Evolutionary conservation across 2,797 vertebrate species (phyloP).

Genomic region (Thamnophis elegans): DNA sequence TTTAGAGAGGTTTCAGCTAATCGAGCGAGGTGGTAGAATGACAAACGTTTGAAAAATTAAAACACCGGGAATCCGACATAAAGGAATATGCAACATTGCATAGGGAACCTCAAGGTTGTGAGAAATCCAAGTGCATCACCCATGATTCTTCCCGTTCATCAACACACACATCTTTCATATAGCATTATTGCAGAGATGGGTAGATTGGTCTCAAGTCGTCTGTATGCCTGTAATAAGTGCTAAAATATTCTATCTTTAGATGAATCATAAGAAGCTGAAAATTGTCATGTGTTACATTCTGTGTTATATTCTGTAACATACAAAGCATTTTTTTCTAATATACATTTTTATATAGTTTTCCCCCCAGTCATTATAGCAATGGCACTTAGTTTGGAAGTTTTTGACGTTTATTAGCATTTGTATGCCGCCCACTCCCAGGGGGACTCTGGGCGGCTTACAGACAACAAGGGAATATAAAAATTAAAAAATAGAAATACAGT

Average conservation of each 20-base stretch:
- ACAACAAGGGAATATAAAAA: too few relatives aligned
- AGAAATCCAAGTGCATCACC: conserved; percentile 8
- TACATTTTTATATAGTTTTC: not conserved
- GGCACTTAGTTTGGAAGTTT: too few relatives aligned
- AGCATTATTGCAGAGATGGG: not conserved
- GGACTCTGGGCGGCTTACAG: too few relatives aligned
- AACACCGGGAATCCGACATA: not conserved
- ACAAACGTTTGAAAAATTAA: not conserved
- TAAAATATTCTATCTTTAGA: not conserved
- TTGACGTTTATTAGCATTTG: too few relatives aligned
- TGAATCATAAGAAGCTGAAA: not conserved
- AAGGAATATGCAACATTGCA: conserved; percentile 12
- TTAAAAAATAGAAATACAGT: too few relatives aligned
- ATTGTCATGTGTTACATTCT: not conserved
- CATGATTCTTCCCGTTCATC: not conserved
- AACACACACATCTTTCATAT: not conserved
- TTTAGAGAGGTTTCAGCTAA: not conserved
- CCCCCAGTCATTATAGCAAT: not conserved
- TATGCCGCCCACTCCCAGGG: too few relatives aligned
- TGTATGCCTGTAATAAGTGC: not conserved
- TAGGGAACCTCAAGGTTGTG: conserved; percentile 42
- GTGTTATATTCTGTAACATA: not conserved
- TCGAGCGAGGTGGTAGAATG: not conserved
- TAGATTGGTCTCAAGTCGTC: not conserved
- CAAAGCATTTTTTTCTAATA: not conserved